phyloP scores from a whole-genome alignment of 2,888 invertebrate genomes.

The Amblyjoppa fuscipennis region DNA sequence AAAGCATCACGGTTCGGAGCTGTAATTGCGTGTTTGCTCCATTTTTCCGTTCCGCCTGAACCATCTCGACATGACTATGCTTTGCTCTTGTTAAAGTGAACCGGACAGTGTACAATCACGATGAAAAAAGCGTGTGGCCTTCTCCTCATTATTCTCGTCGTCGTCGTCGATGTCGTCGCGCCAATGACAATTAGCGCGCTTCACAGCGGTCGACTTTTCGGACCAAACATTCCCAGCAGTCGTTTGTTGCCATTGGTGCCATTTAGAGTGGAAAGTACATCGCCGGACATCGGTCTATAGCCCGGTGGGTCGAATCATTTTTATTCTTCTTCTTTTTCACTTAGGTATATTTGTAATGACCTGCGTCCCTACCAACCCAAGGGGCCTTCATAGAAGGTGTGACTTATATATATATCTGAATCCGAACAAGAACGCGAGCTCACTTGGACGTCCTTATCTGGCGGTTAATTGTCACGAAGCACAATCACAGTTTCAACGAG shows the following conservation, averaged over 20 bases:
- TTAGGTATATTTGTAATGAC: too few relatives aligned
- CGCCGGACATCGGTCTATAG: conserved; percentile 62
- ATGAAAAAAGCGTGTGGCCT: conserved; percentile 2
- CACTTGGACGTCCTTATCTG: too few relatives aligned
- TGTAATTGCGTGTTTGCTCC: conserved; percentile 17
- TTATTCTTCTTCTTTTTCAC: too few relatives aligned
- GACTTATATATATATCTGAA: too few relatives aligned
- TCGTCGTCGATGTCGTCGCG: conserved; percentile 59
- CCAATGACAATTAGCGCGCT: conserved; percentile 75
- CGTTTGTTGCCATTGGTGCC: conserved; percentile 69
- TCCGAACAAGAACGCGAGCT: too few relatives aligned
- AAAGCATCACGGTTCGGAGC: conserved; percentile 27
- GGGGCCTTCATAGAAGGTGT: too few relatives aligned
- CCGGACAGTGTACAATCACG: conserved; percentile 34
- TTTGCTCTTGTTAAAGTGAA: conserved; percentile 35
- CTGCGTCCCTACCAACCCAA: too few relatives aligned
- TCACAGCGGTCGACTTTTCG: conserved; percentile 74
- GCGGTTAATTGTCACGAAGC: too few relatives aligned
- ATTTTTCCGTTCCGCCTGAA: conserved; percentile 25
- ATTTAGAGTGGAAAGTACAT: conserved; percentile 75
- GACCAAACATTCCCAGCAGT: conserved; percentile 70
- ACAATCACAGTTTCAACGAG: too few relatives aligned
- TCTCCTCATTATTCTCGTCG: conserved; percentile 47
- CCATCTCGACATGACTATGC: conserved; percentile 34
- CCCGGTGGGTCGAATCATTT: too few relatives aligned